phyloP scores from a whole-genome alignment of 1,140 invertebrate species.

The Drosophila arawakana region DNA sequence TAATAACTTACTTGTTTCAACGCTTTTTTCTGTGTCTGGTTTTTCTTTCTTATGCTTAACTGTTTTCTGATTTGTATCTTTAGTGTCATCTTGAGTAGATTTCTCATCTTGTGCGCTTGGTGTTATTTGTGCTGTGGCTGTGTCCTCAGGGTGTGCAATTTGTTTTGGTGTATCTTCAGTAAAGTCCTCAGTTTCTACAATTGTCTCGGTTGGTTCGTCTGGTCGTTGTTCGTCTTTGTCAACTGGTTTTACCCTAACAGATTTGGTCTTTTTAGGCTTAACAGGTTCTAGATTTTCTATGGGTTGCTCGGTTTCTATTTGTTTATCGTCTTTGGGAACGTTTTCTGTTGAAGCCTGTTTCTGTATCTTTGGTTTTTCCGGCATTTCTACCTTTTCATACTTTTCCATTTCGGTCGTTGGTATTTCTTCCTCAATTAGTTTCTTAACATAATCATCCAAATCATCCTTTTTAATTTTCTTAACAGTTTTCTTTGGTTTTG shows the following conservation, averaged over 20 bases:
- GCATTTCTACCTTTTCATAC: constrained; percentile 74
- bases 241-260: constrained; percentile 35
- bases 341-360: constrained; percentile 17
- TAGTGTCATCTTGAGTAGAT: constrained; percentile 78
- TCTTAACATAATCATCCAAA: constrained; percentile 68
- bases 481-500: constrained; percentile 75
- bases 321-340: constrained; percentile 23
- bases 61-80: constrained; percentile 76
- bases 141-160: constrained; percentile 78
- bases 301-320: constrained; percentile 28
- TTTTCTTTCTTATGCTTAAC: constrained; percentile 81
- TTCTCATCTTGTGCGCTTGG: constrained; percentile 78
- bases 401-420: constrained; percentile 71
- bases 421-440: constrained; percentile 73
- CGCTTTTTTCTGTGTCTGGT: constrained; percentile 76
- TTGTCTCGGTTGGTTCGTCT: constrained; percentile 59
- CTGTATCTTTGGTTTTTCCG: constrained; percentile 48
- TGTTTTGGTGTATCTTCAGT: constrained; percentile 65
- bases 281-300: constrained; percentile 32
- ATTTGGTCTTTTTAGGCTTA: constrained; percentile 61
- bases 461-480: constrained; percentile 75
- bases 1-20: constrained; percentile 83
- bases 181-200: constrained; percentile 38
- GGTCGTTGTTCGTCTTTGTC: constrained; percentile 35
- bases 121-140: constrained; percentile 81